Evolutionary conservation across 2,797 vertebrate species (phyloP).

Genomic region (Chaetodon trifasciatus): DNA sequence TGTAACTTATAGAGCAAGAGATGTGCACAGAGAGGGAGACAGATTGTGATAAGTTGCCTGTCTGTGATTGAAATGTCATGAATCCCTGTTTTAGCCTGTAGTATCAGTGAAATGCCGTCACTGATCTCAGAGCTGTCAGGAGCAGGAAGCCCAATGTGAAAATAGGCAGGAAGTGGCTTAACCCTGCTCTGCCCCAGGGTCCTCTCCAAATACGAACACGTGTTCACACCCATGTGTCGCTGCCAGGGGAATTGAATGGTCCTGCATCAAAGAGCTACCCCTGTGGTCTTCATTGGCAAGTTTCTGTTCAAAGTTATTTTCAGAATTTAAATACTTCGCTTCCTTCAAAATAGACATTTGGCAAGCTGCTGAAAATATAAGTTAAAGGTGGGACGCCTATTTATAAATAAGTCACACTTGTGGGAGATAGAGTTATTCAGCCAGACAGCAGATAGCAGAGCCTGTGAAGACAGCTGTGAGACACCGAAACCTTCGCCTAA

Average conservation of each 20-base stretch:
- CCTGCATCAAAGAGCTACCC: conserved; percentile 8
- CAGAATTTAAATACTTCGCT: conserved; percentile 18
- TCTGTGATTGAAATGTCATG: conserved; percentile 43
- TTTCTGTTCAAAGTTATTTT: conserved; percentile 39
- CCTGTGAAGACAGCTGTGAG: conserved; percentile 9
- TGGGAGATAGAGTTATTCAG: neutral
- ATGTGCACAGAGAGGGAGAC: neutral
- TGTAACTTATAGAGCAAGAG: conserved; percentile 21
- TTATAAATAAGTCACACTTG: conserved; percentile 17
- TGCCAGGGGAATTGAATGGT: conserved; percentile 5
- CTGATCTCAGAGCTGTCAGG: conserved; percentile 43
- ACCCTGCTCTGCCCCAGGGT: conserved; percentile 24
- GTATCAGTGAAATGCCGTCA: conserved; percentile 43
- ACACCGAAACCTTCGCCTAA: conserved; percentile 6
- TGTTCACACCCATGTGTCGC: conserved; percentile 35
- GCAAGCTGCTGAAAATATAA: neutral
- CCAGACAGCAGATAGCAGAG: neutral
- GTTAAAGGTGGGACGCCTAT: conserved; percentile 20
- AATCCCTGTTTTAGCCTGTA: conserved; percentile 19
- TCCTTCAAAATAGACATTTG: conserved; percentile 10
- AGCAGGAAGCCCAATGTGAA: conserved; percentile 21
- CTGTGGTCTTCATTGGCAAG: neutral
- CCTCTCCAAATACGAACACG: conserved; percentile 34
- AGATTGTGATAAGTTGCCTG: conserved; percentile 6
- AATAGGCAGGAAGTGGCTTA: conserved; percentile 35